phyloP scores from a whole-genome alignment of 1,140 invertebrate species.

The Physella acuta region DNA sequence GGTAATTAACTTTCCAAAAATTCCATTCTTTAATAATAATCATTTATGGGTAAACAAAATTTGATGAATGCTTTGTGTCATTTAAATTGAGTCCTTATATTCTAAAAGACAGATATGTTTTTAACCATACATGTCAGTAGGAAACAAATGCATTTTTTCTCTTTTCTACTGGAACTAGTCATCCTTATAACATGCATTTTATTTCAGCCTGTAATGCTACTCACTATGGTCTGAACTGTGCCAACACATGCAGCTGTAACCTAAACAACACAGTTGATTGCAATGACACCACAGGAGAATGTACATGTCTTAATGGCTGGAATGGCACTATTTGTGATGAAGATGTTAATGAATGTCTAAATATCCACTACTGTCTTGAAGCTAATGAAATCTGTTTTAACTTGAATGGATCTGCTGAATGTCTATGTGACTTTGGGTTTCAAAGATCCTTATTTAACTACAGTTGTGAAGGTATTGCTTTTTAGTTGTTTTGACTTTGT shows the following conservation, averaged over 20 bases:
- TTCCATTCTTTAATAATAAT: too few relatives aligned
- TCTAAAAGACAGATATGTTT: too few relatives aligned
- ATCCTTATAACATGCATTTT: too few relatives aligned
- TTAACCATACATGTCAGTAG: too few relatives aligned
- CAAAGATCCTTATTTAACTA: background rate
- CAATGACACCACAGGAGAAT: conserved; percentile 18
- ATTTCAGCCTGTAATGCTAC: conserved; percentile 18
- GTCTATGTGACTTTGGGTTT: background rate
- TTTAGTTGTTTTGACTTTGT: too few relatives aligned
- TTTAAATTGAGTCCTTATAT: too few relatives aligned
- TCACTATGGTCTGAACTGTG: conserved; percentile 22
- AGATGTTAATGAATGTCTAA: conserved; percentile 59
- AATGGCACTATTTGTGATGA: conserved; percentile 19
- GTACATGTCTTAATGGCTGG: conserved; percentile 30
- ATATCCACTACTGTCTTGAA: conserved; percentile 69
- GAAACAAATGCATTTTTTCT: too few relatives aligned
- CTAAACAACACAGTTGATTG: conserved; percentile 23
- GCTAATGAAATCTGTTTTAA: conserved; percentile 75
- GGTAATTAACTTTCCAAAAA: too few relatives aligned
- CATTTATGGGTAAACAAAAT: too few relatives aligned
- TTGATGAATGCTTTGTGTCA: too few relatives aligned
- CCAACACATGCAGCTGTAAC: conserved; percentile 16
- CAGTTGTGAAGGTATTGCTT: conserved; percentile 18
- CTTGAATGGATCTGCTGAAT: conserved; percentile 21
- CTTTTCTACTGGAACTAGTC: too few relatives aligned